Evolutionary conservation across 2,888 invertebrate genomes (phyloP).

Genomic region (Drosophila engyochracea): DNA sequence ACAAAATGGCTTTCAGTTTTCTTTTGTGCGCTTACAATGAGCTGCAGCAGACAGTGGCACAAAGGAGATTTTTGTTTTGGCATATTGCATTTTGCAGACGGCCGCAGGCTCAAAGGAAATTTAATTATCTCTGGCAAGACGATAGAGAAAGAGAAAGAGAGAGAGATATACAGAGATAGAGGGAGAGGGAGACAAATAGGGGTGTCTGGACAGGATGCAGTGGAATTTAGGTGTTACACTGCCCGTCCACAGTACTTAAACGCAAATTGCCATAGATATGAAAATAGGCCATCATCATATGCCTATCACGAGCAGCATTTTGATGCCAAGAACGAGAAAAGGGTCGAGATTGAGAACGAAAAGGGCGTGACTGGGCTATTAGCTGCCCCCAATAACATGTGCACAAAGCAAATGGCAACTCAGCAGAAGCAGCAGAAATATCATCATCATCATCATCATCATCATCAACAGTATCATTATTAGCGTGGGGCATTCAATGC

Average conservation of each 20-base stretch:
- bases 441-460: conserved; percentile 19
- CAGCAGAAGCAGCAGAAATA: conserved; percentile 30
- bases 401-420: conserved; percentile 42
- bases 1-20: not conserved
- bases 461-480: conserved; percentile 9
- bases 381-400: conserved; percentile 48
- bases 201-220: conserved; percentile 16
- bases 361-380: conserved; percentile 45
- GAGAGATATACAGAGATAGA: too few relatives aligned
- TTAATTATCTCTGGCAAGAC: conserved; percentile 53
- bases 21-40: conserved; percentile 10
- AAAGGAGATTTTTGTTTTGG: conserved; percentile 31
- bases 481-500: conserved; percentile 34
- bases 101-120: conserved; percentile 43
- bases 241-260: conserved; percentile 20
- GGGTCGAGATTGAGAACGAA: not conserved
- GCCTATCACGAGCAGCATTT: conserved; percentile 9
- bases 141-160: conserved; percentile 10
- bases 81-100: conserved; percentile 42
- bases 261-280: conserved; percentile 39
- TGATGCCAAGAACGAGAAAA: conserved; percentile 24
- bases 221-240: conserved; percentile 25
- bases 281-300: conserved; percentile 4
- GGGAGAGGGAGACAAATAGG: not conserved
- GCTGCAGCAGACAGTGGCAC: not conserved